Conservation (phyloP, 2,113 vertebrate genomes). For the Sturnira hondurensis region DNA sequence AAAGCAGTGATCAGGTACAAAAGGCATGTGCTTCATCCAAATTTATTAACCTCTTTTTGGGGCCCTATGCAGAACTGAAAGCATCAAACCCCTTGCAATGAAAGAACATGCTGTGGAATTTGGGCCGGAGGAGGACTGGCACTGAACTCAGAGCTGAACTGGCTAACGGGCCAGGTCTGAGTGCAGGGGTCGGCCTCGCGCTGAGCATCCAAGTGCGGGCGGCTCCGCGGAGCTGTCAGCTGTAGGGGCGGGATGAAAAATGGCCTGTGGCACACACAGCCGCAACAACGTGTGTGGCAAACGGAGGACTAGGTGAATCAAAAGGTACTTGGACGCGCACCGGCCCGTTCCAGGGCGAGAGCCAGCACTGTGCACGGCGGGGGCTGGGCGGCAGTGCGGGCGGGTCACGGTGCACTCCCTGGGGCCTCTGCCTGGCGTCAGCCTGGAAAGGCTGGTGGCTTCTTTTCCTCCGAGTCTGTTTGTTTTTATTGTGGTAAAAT, state of each 20-base stretch:
- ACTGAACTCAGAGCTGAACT: neutral
- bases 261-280: neutral
- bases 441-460: neutral
- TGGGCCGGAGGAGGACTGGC: neutral
- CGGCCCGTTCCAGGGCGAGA: accelerated
- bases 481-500: neutral
- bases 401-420: neutral
- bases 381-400: accelerated
- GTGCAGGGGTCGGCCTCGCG: neutral
- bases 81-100: neutral
- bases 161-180: accelerated
- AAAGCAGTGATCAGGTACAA: neutral
- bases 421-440: accelerated
- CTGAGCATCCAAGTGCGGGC: neutral
- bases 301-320: neutral
- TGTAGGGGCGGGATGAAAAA: neutral
- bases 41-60: neutral
- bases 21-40: neutral
- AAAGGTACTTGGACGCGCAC: neutral
- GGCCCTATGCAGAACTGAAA: neutral
- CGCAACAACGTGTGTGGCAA: neutral
- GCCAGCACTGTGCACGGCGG: accelerated
- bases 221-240: neutral
- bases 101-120: neutral
- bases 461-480: neutral